phyloP scores from a whole-genome alignment of 2,113 vertebrate species.

The Microcebus jonahi region DNA sequence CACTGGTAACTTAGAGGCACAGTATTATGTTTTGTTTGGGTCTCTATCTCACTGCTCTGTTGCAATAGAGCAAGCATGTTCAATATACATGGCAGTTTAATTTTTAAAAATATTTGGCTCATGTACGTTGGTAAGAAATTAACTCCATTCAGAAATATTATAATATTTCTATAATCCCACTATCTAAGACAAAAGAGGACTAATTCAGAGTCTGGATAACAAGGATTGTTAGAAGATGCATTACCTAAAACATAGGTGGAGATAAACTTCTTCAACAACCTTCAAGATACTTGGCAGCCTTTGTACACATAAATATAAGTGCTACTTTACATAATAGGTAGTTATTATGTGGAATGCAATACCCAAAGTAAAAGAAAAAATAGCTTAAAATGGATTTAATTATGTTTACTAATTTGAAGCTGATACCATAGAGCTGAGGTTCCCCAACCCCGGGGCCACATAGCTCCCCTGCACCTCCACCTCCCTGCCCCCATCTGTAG shows the following conservation, averaged over 20 bases:
- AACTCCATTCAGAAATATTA: neutral
- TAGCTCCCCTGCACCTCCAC: no score
- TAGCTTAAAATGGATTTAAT: conserved; percentile 16
- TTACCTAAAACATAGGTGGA: neutral
- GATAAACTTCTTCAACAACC: conserved; percentile 14
- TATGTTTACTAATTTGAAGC: conserved; percentile 14
- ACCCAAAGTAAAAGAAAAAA: conserved; percentile 18
- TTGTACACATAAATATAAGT: conserved; percentile 48
- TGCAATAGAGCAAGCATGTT: conserved; percentile 11
- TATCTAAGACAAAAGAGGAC: neutral
- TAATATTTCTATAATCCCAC: neutral
- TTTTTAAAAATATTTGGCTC: conserved; percentile 19
- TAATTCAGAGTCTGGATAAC: neutral
- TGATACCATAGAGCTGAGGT: neutral
- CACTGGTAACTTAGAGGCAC: conserved; percentile 2
- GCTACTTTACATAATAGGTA: neutral
- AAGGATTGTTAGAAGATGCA: neutral
- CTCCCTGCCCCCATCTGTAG: no score
- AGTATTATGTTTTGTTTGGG: conserved; percentile 30
- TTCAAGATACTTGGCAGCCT: conserved; percentile 2
- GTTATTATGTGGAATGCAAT: neutral
- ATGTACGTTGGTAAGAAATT: neutral
- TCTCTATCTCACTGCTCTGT: conserved; percentile 23
- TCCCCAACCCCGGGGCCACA: no score
- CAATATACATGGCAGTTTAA: conserved; percentile 23